phyloP scores from a whole-genome alignment of 1,140 invertebrate genomes.

The Heliconius himera region DNA sequence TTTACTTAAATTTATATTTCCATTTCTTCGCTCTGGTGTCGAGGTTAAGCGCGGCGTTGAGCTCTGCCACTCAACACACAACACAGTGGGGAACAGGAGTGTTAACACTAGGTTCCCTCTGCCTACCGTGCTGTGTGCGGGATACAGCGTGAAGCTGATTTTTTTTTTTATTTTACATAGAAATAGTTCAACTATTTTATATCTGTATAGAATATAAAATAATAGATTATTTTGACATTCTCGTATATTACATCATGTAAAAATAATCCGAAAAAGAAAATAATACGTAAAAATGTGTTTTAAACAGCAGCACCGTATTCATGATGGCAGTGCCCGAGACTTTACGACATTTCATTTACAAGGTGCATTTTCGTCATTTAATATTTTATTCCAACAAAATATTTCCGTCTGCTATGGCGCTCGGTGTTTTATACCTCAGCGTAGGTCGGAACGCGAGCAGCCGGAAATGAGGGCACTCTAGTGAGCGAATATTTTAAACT shows the following conservation, averaged over 20 bases:
- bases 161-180: not conserved
- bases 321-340: not conserved
- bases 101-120: too few species aligned
- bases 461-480: conserved; percentile 33
- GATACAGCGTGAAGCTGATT: too few species aligned
- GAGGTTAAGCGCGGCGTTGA: too few species aligned
- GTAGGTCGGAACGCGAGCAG: conserved; percentile 30
- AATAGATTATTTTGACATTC: not conserved
- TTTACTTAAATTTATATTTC: too few species aligned
- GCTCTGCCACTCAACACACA: too few species aligned
- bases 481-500: conserved; percentile 38
- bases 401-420: conserved; percentile 30
- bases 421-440: conserved; percentile 31
- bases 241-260: not conserved
- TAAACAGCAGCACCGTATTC: not conserved
- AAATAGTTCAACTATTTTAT: not conserved
- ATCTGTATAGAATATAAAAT: not conserved
- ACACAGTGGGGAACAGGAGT: too few species aligned
- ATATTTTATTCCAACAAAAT: conserved; percentile 34
- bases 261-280: not conserved
- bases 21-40: too few species aligned
- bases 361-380: conserved; percentile 33
- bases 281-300: not conserved
- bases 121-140: too few species aligned
- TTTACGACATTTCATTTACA: conserved; percentile 25